A percentile compares a stretch with the other conserved stretches of the same genome.
Evolutionary conservation across 1,140 invertebrate genomes (phyloP).

Genomic region (Ericerus pela): DNA sequence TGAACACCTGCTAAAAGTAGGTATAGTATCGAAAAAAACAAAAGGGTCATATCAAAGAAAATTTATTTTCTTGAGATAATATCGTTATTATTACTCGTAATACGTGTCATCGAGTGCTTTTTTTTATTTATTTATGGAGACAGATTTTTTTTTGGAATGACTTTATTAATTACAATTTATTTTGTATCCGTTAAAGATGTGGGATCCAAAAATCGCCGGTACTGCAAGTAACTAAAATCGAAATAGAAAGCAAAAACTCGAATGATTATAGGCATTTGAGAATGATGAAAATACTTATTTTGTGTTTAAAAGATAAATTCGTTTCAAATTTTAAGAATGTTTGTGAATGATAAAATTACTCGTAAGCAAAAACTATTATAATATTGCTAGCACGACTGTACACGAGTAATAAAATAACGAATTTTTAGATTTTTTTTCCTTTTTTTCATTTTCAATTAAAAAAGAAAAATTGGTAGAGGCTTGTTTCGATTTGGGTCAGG

Average conservation of each 20-base stretch:
- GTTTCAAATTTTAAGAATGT: neutral
- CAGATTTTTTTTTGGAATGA: too few species aligned
- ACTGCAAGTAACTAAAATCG: neutral
- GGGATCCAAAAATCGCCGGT: neutral
- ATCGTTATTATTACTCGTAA: neutral
- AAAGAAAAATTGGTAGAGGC: too few species aligned
- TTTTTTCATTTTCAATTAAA: too few species aligned
- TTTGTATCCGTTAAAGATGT: constrained; percentile 7
- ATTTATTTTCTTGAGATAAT: neutral
- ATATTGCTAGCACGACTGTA: too few species aligned
- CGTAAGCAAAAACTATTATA: neutral
- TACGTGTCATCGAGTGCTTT: too few species aligned
- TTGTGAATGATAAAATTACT: neutral
- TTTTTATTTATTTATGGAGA: too few species aligned
- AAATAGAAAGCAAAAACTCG: neutral
- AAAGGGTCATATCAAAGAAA: neutral
- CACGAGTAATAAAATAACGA: too few species aligned
- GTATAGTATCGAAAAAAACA: neutral
- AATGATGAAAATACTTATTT: neutral
- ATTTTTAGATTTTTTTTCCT: too few species aligned
- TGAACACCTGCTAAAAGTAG: neutral
- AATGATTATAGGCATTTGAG: neutral
- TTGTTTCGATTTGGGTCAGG: too few species aligned
- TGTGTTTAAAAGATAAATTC: neutral
- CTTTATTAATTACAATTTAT: too few species aligned